A percentile compares a stretch with the other conserved stretches of the same genome.
These are phyloP conservation scores for Calliopsis andreniformis DNA, from an alignment of 1,140 invertebrate genomes.

Conservation along the genomic window DNA sequence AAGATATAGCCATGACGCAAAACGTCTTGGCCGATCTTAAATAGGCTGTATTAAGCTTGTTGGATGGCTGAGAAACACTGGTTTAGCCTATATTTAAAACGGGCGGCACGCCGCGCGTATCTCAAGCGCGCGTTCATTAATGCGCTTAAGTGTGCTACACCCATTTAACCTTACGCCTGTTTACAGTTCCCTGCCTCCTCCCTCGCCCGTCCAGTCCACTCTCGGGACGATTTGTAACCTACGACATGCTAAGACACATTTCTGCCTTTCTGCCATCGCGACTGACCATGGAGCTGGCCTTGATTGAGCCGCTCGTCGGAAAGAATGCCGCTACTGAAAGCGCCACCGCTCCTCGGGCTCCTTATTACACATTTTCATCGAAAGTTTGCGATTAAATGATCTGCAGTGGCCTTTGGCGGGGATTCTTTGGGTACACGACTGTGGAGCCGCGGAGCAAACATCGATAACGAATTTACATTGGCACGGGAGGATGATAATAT, in stretches of 20 bases:
- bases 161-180: conserved; percentile 47
- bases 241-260: conserved; percentile 37
- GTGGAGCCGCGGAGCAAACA: neutral
- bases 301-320: conserved; percentile 6
- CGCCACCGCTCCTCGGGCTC: neutral
- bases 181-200: conserved; percentile 25
- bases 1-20: neutral
- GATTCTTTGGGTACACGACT: too few species aligned
- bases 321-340: conserved; percentile 11
- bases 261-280: neutral
- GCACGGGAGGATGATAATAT: neutral
- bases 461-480: neutral
- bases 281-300: conserved; percentile 12
- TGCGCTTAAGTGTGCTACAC: conserved; percentile 42
- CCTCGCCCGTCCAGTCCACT: too few species aligned
- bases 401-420: too few species aligned
- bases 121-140: conserved; percentile 50
- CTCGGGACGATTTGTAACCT: conserved; percentile 46
- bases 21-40: conserved; percentile 8
- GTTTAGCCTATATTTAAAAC: conserved; percentile 54
- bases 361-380: conserved; percentile 1
- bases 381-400: neutral
- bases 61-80: conserved; percentile 38
- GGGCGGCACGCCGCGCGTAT: conserved; percentile 46
- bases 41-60: conserved; percentile 5